Evolutionary conservation across 2,113 vertebrate species (phyloP).

Genomic region (Neotoma lepida): DNA sequence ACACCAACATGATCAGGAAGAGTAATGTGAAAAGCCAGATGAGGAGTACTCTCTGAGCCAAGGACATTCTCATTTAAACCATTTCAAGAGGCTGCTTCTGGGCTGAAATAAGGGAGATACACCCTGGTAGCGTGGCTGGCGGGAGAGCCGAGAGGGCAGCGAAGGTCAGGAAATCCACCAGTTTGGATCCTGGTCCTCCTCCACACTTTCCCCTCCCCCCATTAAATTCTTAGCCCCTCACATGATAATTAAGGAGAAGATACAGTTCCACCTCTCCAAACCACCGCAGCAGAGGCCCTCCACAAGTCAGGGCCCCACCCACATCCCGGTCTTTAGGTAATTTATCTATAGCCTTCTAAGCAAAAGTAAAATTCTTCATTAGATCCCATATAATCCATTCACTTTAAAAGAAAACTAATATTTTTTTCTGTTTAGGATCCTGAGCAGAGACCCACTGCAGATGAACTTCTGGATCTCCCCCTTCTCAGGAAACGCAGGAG

Average conservation of each 20-base stretch:
- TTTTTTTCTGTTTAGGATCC: slow-evolving; percentile 90
- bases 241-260: slow-evolving; percentile 54
- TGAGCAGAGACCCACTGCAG: slow-evolving; percentile 94
- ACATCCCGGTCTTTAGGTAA: slow-evolving; percentile 41
- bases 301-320: no score
- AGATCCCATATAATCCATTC: slow-evolving; percentile 18
- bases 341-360: slow-evolving; percentile 55
- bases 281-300: no score
- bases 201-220: slow-evolving; percentile 64
- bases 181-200: slow-evolving; percentile 54
- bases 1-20: slow-evolving; percentile 95
- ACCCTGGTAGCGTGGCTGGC: slow-evolving; percentile 55
- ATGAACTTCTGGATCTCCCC: slow-evolving; percentile 92
- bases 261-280: slow-evolving; percentile 45
- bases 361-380: slow-evolving; percentile 36
- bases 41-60: slow-evolving; percentile 95
- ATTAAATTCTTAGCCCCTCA: slow-evolving; percentile 73
- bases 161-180: slow-evolving; percentile 49
- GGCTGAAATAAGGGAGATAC: slow-evolving; percentile 61
- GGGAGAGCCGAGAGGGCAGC: background rate
- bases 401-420: slow-evolving; percentile 70
- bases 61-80: slow-evolving; percentile 96
- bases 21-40: slow-evolving; percentile 96
- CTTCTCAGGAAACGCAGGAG: slow-evolving; percentile 89
- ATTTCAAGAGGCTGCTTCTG: slow-evolving; percentile 77